Evolutionary conservation across 1,140 invertebrate genomes (phyloP).

Genomic region (Drosophila varians): DNA sequence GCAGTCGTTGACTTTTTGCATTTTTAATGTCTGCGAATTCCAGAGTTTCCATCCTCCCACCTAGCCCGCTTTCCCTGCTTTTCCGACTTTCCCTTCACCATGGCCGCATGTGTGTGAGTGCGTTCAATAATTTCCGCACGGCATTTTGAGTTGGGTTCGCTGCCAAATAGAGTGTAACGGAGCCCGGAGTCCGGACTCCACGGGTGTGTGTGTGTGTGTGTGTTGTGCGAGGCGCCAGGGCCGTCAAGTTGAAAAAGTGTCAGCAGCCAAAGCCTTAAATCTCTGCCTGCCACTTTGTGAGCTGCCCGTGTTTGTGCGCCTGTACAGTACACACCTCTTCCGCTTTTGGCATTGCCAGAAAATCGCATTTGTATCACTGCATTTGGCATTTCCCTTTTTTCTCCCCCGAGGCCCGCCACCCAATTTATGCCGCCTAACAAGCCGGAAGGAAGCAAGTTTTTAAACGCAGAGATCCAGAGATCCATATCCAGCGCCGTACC

Average conservation of each 20-base stretch:
- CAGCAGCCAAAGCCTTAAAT: conserved; percentile 75
- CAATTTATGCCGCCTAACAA: conserved; percentile 75
- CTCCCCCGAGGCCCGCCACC: background rate
- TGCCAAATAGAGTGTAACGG: conserved; percentile 80
- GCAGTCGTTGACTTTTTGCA: conserved; percentile 79
- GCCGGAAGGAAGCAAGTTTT: conserved; percentile 80
- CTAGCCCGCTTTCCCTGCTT: conserved; percentile 7
- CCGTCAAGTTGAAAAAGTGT: conserved; percentile 79
- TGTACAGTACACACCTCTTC: conserved; percentile 59
- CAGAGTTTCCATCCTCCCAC: background rate
- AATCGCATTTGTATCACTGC: conserved; percentile 79
- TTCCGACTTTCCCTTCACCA: conserved; percentile 21
- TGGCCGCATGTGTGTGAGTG: conserved; percentile 52
- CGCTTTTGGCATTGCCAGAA: conserved; percentile 41
- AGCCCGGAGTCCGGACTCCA: conserved; percentile 20
- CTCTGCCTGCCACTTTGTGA: conserved; percentile 66
- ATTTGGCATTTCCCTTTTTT: conserved; percentile 60
- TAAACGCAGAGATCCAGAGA: conserved; percentile 48
- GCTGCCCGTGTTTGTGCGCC: background rate
- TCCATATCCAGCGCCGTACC: conserved; percentile 39
- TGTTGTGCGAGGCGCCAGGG: conserved; percentile 60
- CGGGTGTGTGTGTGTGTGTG: conserved; percentile 12
- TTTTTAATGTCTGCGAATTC: conserved; percentile 74
- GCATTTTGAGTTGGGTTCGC: conserved; percentile 75
- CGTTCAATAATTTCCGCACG: conserved; percentile 77